These are phyloP conservation scores for Drosophila ustulata DNA, from an alignment of 2,888 invertebrate species.

Conservation along the genomic window DNA sequence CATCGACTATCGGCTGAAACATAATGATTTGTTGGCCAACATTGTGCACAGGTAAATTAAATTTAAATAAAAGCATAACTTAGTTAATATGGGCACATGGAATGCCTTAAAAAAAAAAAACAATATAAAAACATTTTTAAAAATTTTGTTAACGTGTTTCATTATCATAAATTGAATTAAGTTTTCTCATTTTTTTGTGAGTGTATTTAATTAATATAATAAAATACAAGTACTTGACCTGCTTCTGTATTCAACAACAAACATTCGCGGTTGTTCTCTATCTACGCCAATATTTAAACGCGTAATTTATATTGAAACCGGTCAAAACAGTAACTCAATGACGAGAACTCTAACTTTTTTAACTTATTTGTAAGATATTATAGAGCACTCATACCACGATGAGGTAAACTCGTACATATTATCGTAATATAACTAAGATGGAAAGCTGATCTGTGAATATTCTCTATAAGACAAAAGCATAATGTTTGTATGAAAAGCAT, in stretches of 20 bases:
- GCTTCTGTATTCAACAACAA: constrained; percentile 29
- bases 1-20: constrained; percentile 95
- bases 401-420: not conserved
- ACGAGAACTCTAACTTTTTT: constrained; percentile 8
- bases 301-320: constrained; percentile 13
- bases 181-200: constrained; percentile 5
- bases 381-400: not conserved
- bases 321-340: constrained; percentile 22
- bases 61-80: not conserved
- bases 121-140: not conserved
- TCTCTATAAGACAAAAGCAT: not conserved
- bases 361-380: constrained; percentile 7
- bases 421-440: too few species aligned
- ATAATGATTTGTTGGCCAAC: constrained; percentile 96
- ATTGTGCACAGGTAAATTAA: constrained; percentile 94
- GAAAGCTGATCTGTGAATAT: not conserved
- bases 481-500: not conserved
- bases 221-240: constrained; percentile 17
- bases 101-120: constrained; percentile 16
- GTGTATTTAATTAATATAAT: constrained; percentile 11
- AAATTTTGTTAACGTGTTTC: constrained; percentile 12
- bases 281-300: constrained; percentile 5
- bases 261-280: constrained; percentile 2
- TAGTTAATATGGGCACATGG: constrained; percentile 17
- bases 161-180: constrained; percentile 23